A percentile compares a stretch with the other conserved stretches of the same genome.
Evolutionary conservation across 1,140 invertebrate genomes (phyloP).

Genomic region (Lanistes nyassanus): DNA sequence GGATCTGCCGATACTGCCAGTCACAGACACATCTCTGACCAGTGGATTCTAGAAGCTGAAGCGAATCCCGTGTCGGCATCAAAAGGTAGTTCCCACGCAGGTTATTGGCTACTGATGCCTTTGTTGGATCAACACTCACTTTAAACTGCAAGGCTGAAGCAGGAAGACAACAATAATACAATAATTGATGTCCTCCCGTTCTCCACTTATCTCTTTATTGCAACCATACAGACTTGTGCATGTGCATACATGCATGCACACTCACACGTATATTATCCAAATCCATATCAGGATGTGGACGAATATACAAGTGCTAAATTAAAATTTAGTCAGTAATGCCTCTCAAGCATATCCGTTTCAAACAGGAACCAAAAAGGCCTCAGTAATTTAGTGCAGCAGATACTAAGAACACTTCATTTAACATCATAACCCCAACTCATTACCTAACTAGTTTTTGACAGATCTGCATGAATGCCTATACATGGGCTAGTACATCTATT

Average conservation of each 20-base stretch:
- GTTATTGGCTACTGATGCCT: conserved; percentile 18
- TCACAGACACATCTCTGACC: conserved; percentile 62
- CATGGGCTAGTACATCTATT: too few species aligned
- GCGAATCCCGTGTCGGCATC: conserved; percentile 14
- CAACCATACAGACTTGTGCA: neutral
- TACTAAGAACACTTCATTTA: too few species aligned
- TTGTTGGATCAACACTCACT: conserved; percentile 24
- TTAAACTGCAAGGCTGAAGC: conserved; percentile 33
- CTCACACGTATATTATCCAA: conserved; percentile 6
- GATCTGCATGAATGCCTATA: too few species aligned
- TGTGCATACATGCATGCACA: conserved; percentile 4
- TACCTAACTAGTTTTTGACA: too few species aligned
- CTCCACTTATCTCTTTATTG: neutral
- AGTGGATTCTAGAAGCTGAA: conserved; percentile 26
- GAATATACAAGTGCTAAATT: conserved; percentile 2
- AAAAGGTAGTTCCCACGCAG: conserved; percentile 32
- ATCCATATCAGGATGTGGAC: conserved; percentile 13
- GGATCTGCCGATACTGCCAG: conserved; percentile 89
- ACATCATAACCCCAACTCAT: too few species aligned
- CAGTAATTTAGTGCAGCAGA: too few species aligned
- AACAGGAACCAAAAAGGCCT: too few species aligned
- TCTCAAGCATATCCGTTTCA: too few species aligned
- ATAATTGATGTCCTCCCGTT: neutral
- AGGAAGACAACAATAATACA: conserved; percentile 16
- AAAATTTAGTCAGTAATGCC: too few species aligned